phyloP scores from a whole-genome alignment of 2,113 vertebrate genomes.

The Ifrita kowaldi region DNA sequence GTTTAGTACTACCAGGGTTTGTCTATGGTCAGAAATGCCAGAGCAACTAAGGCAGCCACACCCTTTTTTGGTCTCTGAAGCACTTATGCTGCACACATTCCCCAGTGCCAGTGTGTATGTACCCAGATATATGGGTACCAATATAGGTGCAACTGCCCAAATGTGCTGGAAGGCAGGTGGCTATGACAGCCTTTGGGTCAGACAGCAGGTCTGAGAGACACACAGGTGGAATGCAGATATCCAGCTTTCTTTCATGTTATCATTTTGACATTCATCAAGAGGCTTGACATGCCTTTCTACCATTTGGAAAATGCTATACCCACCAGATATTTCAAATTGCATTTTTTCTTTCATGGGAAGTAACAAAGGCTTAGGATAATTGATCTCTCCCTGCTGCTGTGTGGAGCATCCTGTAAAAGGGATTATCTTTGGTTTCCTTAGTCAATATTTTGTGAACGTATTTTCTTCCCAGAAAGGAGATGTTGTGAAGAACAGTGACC shows the following conservation, averaged over 20 bases:
- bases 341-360: not conserved
- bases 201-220: not conserved
- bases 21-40: not conserved
- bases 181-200: not conserved
- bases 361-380: not conserved
- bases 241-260: not conserved
- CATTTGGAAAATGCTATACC: not conserved
- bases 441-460: not conserved
- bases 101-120: not conserved
- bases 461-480: not conserved
- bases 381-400: not conserved
- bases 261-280: not conserved
- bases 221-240: not conserved
- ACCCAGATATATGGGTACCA: not conserved
- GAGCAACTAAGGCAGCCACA: not conserved
- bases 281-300: not conserved
- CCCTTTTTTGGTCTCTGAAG: not conserved
- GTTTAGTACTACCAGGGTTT: not conserved
- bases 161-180: not conserved
- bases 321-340: not conserved
- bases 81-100: accelerated
- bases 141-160: not conserved
- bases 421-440: not conserved
- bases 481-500: not conserved
- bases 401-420: not conserved